These are phyloP conservation scores for Scaptomyza polygonia DNA, from an alignment of 2,888 invertebrate species.

Conservation along the genomic window DNA sequence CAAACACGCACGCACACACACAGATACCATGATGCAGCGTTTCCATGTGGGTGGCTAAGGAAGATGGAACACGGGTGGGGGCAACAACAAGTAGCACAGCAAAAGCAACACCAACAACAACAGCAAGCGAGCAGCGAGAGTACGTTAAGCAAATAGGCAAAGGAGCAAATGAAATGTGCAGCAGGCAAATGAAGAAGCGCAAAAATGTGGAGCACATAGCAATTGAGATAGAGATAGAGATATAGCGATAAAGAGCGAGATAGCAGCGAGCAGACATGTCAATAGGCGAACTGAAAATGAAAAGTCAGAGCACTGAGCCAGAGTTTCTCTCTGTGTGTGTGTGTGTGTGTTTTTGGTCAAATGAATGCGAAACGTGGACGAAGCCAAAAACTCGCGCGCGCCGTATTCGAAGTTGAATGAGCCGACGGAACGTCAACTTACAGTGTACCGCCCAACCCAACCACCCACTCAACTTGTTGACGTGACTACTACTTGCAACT, in stretches of 20 bases:
- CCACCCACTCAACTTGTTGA: slow-evolving; percentile 66
- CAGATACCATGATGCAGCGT: slow-evolving; percentile 41
- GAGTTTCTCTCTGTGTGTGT: background rate
- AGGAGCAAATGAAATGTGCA: slow-evolving; percentile 63
- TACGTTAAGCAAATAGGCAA: slow-evolving; percentile 70
- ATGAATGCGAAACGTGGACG: slow-evolving; percentile 38
- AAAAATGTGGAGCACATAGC: slow-evolving; percentile 63
- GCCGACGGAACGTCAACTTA: slow-evolving; percentile 15
- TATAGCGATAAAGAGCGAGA: slow-evolving; percentile 11
- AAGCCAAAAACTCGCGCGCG: slow-evolving; percentile 18
- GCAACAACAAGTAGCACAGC: slow-evolving; percentile 47
- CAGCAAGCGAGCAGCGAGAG: slow-evolving; percentile 39
- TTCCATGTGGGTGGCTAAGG: slow-evolving; percentile 41
- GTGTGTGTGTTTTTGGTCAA: slow-evolving; percentile 43
- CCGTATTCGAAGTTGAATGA: slow-evolving; percentile 43
- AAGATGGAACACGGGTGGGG: background rate
- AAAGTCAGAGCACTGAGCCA: slow-evolving; percentile 47
- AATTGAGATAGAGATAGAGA: slow-evolving; percentile 18
- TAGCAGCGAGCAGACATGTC: slow-evolving; percentile 22
- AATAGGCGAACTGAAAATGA: slow-evolving; percentile 53
- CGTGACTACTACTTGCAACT: slow-evolving; percentile 61
- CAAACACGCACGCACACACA: slow-evolving; percentile 2
- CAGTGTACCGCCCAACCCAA: slow-evolving; percentile 9
- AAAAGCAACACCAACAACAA: slow-evolving; percentile 46
- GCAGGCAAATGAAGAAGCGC: slow-evolving; percentile 65